These are phyloP conservation scores for Pteronura brasiliensis DNA, from an alignment of 2,113 vertebrate species.

Conservation along the genomic window DNA sequence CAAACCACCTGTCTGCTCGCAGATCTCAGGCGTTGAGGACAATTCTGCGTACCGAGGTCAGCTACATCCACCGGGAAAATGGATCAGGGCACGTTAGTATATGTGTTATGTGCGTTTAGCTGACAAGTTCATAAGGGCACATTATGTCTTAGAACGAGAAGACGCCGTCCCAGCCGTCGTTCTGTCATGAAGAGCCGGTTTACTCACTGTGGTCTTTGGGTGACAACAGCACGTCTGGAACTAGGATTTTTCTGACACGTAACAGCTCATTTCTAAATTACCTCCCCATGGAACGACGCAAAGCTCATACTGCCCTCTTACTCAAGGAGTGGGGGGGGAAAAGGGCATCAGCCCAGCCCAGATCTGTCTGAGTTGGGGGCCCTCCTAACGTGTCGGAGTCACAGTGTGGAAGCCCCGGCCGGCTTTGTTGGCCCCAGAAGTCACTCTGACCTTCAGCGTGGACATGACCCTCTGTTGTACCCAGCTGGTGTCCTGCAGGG, in stretches of 20 bases:
- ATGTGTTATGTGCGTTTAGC: background rate
- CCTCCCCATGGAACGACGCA: fast-evolving
- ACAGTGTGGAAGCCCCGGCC: fast-evolving
- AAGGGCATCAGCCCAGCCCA: too few relatives aligned
- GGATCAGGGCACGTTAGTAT: background rate
- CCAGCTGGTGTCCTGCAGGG: background rate
- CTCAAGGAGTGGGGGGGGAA: fast-evolving
- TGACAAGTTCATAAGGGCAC: background rate
- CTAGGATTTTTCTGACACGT: background rate
- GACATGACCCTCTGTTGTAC: fast-evolving
- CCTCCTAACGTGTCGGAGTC: fast-evolving
- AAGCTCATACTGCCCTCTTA: background rate
- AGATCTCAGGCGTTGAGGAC: background rate
- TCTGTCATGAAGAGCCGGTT: background rate
- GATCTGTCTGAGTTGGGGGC: fast-evolving
- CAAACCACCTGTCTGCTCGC: fast-evolving
- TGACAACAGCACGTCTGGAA: background rate
- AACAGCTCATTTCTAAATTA: background rate
- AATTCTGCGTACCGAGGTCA: fast-evolving
- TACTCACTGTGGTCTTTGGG: background rate
- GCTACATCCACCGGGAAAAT: background rate
- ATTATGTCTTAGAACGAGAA: background rate
- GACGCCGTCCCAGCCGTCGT: too few relatives aligned
- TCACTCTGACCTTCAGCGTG: fast-evolving
- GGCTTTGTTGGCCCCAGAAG: background rate